These are phyloP conservation scores for Gryon sp. DNA, from an alignment of 1,140 invertebrate genomes.

Conservation along the genomic window DNA sequence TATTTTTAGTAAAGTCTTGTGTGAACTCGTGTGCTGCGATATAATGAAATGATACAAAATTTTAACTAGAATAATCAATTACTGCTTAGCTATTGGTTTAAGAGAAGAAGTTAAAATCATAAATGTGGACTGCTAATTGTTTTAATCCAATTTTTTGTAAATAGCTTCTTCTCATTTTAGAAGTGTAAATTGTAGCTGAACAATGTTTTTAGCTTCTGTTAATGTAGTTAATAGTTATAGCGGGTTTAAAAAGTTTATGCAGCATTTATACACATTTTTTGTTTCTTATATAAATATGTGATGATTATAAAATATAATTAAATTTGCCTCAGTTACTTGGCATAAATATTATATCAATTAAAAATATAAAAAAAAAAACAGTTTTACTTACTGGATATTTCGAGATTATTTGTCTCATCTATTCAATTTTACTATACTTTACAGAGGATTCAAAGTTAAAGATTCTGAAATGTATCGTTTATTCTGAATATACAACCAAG, in stretches of 20 bases:
- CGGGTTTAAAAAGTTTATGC: constrained; percentile 33
- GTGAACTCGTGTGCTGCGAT: constrained; percentile 28
- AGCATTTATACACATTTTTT: constrained; percentile 52
- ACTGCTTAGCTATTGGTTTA: constrained; percentile 14
- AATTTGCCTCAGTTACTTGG: too few relatives aligned
- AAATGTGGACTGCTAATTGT: constrained; percentile 16
- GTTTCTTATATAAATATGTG: not conserved
- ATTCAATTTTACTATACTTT: too few relatives aligned
- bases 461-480: too few relatives aligned
- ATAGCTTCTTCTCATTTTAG: constrained; percentile 23
- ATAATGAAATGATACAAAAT: constrained; percentile 7
- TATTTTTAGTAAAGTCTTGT: constrained; percentile 27
- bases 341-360: too few relatives aligned
- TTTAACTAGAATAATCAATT: constrained; percentile 23
- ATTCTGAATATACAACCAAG: too few relatives aligned
- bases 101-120: constrained; percentile 7
- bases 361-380: too few relatives aligned
- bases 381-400: too few relatives aligned
- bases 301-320: not conserved
- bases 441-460: too few relatives aligned
- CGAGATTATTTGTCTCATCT: too few relatives aligned
- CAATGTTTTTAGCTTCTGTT: constrained; percentile 33
- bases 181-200: constrained; percentile 39
- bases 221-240: constrained; percentile 26
- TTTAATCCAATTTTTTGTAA: constrained; percentile 3